Evolutionary conservation across 2,888 invertebrate species (phyloP).

Genomic region (Yponomeuta evonymella): DNA sequence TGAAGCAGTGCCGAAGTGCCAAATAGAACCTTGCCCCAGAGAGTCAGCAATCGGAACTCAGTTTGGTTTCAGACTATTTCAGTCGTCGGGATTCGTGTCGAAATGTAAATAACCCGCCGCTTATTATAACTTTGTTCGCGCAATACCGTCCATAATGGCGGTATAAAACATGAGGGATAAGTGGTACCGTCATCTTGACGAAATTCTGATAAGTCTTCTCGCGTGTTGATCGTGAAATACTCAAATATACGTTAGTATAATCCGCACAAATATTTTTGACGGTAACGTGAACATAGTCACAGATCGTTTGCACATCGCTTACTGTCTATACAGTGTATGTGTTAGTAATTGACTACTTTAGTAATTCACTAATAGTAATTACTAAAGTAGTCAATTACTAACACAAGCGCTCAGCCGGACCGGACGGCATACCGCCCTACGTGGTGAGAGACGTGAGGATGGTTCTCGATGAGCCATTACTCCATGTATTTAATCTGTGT

Average conservation of each 20-base stretch:
- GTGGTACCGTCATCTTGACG: not conserved
- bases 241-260: too few relatives aligned
- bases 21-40: not conserved
- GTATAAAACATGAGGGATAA: not conserved
- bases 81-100: not conserved
- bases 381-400: too few relatives aligned
- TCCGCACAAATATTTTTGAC: too few relatives aligned
- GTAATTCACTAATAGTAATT: too few relatives aligned
- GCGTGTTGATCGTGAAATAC: not conserved
- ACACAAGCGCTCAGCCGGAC: conserved; percentile 18
- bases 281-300: too few relatives aligned
- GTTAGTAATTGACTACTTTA: too few relatives aligned
- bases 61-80: not conserved
- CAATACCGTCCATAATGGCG: not conserved
- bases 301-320: too few relatives aligned
- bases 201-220: conserved; percentile 2
- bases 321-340: too few relatives aligned
- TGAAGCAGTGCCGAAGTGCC: not conserved
- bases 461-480: conserved; percentile 8
- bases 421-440: conserved; percentile 19
- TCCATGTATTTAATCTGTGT: conserved; percentile 11
- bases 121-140: not conserved
- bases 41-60: not conserved
- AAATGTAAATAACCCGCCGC: not conserved
- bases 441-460: conserved; percentile 16